Base-by-base conservation (phyloP, 2,888 invertebrate species). In the Phania funesta region DNA sequence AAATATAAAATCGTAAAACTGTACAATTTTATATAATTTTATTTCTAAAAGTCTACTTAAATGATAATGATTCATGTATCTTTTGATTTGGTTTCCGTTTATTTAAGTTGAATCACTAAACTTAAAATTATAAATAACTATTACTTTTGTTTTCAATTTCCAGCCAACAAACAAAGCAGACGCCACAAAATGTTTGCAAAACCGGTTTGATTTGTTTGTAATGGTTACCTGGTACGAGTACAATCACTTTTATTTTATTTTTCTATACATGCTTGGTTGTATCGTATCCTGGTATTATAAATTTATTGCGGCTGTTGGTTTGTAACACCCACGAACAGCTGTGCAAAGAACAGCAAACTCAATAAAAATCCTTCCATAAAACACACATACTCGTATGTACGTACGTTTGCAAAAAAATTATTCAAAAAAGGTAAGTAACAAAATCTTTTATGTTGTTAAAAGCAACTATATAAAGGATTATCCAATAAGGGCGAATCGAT, bases 121-220 rank as follows among this genome's bases (percentile, higher is more conserved):
- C 58, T 38, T 58, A 38, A 38, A 38, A 11, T 46, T 16, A 41
- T 11, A 13, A 50, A 48, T 56, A 65, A 75, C 56, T 58, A 65
- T 48, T 41, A 67, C 65, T 75, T 67, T 75, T 67, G 48, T 65
- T 75, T 48, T 48, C 54, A 18, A 26, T 41, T 48, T 32, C 22
- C 56, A 48, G 20, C 24, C 54, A 75, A 58, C 65, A 75, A 58
- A 67, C 75, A 75, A 75, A 50, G 75, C 75, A 75, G 75, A 67
- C 75, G 75, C 75, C 75, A 75, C 75, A 38, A 56, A 58, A 75
- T 75, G 56, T 67, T 75, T 75, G 56, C 54, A 75, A 75, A 46
- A 75, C 75, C 75, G 75, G 75, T 75, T 75, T 67, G 6, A 54
- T 64, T 75, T 73, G 58, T 35, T 32, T 70, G 70, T 32, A 70